These are phyloP conservation scores for Paracanthobrama guichenoti DNA, from an alignment of 2,113 vertebrate genomes.

Conservation along the genomic window DNA sequence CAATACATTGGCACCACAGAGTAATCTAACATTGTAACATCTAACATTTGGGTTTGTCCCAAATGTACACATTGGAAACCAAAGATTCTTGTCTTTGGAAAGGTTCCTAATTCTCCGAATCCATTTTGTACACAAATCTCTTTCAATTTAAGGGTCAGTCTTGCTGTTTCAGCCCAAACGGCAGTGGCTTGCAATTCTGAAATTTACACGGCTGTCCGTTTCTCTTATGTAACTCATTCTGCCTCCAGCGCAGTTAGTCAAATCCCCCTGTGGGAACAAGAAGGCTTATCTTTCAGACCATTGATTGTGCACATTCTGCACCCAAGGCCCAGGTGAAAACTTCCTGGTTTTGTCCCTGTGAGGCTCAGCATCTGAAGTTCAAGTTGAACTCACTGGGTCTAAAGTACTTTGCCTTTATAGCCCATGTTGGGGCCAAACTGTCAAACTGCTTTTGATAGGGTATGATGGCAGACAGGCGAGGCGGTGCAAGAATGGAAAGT, in stretches of 20 bases:
- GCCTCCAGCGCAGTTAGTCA: neutral
- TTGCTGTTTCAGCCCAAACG: neutral
- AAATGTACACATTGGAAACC: neutral
- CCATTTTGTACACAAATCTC: neutral
- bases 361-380: conserved; percentile 17
- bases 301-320: conserved; percentile 35
- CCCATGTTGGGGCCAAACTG: conserved; percentile 31
- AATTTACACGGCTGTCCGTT: neutral
- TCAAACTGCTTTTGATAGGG: conserved; percentile 35
- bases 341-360: neutral
- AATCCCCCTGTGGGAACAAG: conserved; percentile 3
- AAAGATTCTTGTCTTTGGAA: neutral
- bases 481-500: conserved; percentile 11
- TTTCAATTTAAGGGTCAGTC: conserved; percentile 1
- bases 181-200: neutral
- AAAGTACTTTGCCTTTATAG: conserved; percentile 20
- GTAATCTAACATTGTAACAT: neutral
- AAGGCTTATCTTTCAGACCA: conserved; percentile 3
- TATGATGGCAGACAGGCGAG: conserved; percentile 35
- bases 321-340: neutral
- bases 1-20: neutral
- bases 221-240: neutral
- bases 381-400: neutral
- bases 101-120: neutral
- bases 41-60: neutral